phyloP scores from a whole-genome alignment of 2,888 invertebrate genomes.

The Sarcophaga carnaria region DNA sequence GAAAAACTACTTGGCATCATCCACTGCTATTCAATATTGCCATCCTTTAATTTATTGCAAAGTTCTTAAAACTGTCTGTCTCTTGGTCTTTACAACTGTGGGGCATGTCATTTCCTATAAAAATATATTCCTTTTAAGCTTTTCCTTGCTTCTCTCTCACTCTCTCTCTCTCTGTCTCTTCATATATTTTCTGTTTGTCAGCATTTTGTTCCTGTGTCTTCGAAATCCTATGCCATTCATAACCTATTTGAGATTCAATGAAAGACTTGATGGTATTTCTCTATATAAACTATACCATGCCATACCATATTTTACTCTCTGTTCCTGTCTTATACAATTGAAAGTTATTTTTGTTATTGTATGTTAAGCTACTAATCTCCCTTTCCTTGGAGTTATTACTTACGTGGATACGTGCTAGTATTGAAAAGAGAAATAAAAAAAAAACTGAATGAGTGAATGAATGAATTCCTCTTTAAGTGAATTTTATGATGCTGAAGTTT shows the following conservation, averaged over 20 bases:
- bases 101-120: slow-evolving; percentile 20
- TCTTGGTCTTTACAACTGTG: neutral
- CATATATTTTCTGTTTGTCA: neutral
- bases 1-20: slow-evolving; percentile 1
- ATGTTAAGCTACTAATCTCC: slow-evolving; percentile 49
- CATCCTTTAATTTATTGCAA: slow-evolving; percentile 56
- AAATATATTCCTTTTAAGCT: neutral
- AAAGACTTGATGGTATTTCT: slow-evolving; percentile 54
- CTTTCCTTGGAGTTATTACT: slow-evolving; percentile 50
- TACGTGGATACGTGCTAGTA: slow-evolving; percentile 56
- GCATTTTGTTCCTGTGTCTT: slow-evolving; percentile 23
- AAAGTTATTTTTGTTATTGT: neutral
- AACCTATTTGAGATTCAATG: slow-evolving; percentile 61
- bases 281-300: slow-evolving; percentile 38
- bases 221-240: slow-evolving; percentile 56
- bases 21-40: slow-evolving; percentile 40
- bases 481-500: slow-evolving; percentile 61
- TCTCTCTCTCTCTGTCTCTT: neutral
- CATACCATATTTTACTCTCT: neutral
- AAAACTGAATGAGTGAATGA: neutral
- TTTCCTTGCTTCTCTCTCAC: neutral
- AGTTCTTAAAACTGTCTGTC: slow-evolving; percentile 22
- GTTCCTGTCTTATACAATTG: neutral
- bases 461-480: slow-evolving; percentile 55
- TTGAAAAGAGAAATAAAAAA: slow-evolving; percentile 42